phyloP scores from a whole-genome alignment of 2,888 invertebrate species.

The Stenichneumon culpator region DNA sequence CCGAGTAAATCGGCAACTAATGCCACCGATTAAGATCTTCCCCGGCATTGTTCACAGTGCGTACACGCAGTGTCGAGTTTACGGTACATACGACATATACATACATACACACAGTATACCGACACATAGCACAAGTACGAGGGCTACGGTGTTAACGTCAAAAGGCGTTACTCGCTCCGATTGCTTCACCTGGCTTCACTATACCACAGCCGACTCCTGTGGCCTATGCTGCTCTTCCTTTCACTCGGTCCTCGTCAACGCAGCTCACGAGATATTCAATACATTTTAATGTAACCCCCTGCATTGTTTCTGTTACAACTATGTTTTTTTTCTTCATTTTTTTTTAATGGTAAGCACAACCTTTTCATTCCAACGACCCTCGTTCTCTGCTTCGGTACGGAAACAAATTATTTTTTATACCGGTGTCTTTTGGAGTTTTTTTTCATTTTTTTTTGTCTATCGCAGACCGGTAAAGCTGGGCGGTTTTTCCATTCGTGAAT shows the following conservation, averaged over 20 bases:
- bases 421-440: background rate
- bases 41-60: constrained; percentile 76
- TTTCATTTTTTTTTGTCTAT: background rate
- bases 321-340: background rate
- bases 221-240: constrained; percentile 50
- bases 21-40: constrained; percentile 82
- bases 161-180: constrained; percentile 81
- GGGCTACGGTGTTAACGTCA: constrained; percentile 82
- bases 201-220: constrained; percentile 63
- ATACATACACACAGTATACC: constrained; percentile 2
- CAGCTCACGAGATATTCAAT: constrained; percentile 73
- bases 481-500: background rate
- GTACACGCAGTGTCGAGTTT: constrained; percentile 70
- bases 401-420: background rate
- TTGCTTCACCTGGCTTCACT: constrained; percentile 79
- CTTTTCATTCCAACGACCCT: background rate
- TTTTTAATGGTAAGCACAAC: background rate
- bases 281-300: constrained; percentile 75
- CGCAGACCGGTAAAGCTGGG: background rate
- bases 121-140: constrained; percentile 50
- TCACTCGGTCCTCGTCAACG: constrained; percentile 71
- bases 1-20: constrained; percentile 79
- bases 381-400: too few species aligned
- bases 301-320: constrained; percentile 62
- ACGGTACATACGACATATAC: constrained; percentile 70